These are phyloP conservation scores for Ginglymostoma cirratum DNA, from an alignment of 2,113 vertebrate species.

Conservation along the genomic window DNA sequence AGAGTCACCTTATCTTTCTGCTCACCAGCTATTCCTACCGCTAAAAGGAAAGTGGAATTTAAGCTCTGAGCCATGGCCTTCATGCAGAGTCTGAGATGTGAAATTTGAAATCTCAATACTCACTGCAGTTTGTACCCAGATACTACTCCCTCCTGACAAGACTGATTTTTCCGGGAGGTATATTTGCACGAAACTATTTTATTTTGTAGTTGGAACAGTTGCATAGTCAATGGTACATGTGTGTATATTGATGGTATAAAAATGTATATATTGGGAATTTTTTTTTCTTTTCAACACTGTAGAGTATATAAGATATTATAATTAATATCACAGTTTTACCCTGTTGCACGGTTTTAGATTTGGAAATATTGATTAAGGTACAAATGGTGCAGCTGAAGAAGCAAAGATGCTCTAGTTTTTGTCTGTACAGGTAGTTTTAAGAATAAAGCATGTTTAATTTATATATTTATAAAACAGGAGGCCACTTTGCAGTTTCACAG, in stretches of 20 bases:
- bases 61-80: background rate
- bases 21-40: background rate
- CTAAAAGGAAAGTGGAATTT: background rate
- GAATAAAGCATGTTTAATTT: slow-evolving; percentile 37
- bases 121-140: slow-evolving; percentile 27
- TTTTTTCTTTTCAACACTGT: slow-evolving; percentile 8
- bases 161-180: slow-evolving; percentile 14
- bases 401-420: slow-evolving; percentile 24
- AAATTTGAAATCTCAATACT: slow-evolving; percentile 14
- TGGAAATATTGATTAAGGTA: slow-evolving; percentile 25
- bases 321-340: slow-evolving; percentile 22
- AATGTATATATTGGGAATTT: slow-evolving; percentile 37
- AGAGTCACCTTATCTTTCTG: slow-evolving; percentile 8
- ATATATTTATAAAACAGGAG: slow-evolving; percentile 36
- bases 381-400: slow-evolving; percentile 25
- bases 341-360: slow-evolving; percentile 25
- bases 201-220: slow-evolving; percentile 12
- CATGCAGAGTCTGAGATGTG: background rate
- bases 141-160: background rate
- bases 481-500: slow-evolving; percentile 36
- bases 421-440: slow-evolving; percentile 37
- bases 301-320: slow-evolving; percentile 37
- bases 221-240: slow-evolving; percentile 33
- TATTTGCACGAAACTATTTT: slow-evolving; percentile 30
- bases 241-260: slow-evolving; percentile 38